These are phyloP conservation scores for Arrhamphus sclerolepis DNA, from an alignment of 2,797 vertebrate genomes.

Conservation along the genomic window DNA sequence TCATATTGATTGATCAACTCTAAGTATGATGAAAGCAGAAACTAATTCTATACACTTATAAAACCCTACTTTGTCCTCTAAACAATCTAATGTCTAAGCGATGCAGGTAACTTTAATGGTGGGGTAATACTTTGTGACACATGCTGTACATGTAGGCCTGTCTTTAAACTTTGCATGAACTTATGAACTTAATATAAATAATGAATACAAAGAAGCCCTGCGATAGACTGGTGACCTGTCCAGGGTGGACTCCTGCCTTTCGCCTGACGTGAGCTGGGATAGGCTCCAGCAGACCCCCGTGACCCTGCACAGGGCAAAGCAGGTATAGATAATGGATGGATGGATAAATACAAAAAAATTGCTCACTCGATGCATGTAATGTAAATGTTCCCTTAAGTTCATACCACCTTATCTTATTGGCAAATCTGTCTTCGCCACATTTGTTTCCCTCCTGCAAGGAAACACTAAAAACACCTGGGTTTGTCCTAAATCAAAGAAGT, in stretches of 20 bases:
- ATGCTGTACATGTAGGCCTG: no score
- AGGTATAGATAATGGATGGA: no score
- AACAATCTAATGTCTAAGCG: neutral
- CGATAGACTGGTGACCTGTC: no score
- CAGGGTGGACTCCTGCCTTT: no score
- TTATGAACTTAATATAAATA: neutral
- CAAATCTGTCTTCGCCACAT: neutral
- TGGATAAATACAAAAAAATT: no score
- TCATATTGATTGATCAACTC: neutral
- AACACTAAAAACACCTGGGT: neutral
- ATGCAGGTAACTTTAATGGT: neutral
- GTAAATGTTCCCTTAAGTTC: no score
- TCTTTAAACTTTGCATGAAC: neutral
- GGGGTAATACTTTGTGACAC: neutral
- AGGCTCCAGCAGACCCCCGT: no score
- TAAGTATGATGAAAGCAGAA: neutral
- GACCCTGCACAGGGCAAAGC: no score
- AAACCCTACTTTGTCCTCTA: neutral
- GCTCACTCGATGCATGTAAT: neutral
- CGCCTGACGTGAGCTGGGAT: no score
- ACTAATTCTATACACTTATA: neutral
- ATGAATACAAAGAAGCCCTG: no score
- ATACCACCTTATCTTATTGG: no score
- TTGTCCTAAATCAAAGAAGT: neutral
- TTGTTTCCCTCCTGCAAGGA: no score